These are phyloP conservation scores for Hiodon tergisus DNA, from an alignment of 2,113 vertebrate species.

Conservation along the genomic window DNA sequence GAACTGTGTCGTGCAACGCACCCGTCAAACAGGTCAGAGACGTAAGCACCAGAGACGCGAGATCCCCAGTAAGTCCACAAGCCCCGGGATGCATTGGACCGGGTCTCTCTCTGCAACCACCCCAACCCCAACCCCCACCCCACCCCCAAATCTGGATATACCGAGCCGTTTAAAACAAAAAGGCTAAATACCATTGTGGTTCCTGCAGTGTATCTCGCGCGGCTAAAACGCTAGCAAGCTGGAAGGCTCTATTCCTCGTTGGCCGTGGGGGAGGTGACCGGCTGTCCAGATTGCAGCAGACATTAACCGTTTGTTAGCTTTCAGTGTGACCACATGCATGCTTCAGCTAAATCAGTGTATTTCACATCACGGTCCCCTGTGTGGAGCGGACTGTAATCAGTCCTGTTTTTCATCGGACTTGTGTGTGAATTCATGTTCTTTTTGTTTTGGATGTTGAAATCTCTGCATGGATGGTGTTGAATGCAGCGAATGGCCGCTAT, in stretches of 20 bases:
- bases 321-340: not conserved
- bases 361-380: too few relatives aligned
- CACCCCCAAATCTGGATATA: not conserved
- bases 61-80: constrained; percentile 58
- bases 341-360: too few relatives aligned
- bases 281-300: not conserved
- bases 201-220: too few relatives aligned
- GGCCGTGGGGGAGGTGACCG: too few relatives aligned
- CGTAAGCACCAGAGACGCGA: constrained; percentile 41
- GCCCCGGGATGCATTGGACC: constrained; percentile 11
- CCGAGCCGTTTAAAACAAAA: too few relatives aligned
- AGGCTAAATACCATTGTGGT: too few relatives aligned
- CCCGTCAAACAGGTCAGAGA: constrained; percentile 61
- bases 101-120: not conserved
- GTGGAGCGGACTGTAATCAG: too few relatives aligned
- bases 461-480: too few relatives aligned
- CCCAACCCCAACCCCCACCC: not conserved
- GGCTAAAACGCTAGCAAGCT: not conserved
- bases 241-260: not conserved
- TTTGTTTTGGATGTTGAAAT: too few relatives aligned
- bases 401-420: too few relatives aligned
- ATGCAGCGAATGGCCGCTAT: too few relatives aligned
- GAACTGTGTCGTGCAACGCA: constrained; percentile 54
- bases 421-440: too few relatives aligned
- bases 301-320: not conserved